Conservation (phyloP, 1,140 invertebrate species). For the Pogonus chalceus region DNA sequence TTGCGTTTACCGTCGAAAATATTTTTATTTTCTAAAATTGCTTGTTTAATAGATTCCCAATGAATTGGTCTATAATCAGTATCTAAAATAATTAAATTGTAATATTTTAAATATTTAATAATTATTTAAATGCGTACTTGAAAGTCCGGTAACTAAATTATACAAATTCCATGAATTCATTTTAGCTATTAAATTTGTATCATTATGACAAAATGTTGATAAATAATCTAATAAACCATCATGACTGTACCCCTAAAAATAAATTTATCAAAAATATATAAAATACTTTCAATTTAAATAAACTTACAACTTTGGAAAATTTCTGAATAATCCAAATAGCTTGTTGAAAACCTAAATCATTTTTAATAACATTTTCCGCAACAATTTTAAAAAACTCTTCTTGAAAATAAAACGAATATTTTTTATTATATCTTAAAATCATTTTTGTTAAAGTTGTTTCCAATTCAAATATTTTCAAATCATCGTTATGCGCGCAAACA, state of each 20-base stretch:
- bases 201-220: conserved; percentile 33
- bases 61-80: conserved; percentile 46
- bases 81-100: conserved; percentile 39
- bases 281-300: conserved; percentile 13
- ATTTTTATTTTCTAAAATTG: conserved; percentile 31
- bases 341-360: conserved; percentile 40
- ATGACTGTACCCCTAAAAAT: conserved; percentile 41
- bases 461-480: conserved; percentile 37
- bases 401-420: conserved; percentile 44
- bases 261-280: conserved; percentile 16
- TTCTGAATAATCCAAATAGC: conserved; percentile 38
- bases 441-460: conserved; percentile 37
- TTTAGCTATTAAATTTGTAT: conserved; percentile 30
- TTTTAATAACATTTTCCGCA: conserved; percentile 36
- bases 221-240: conserved; percentile 45
- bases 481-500: conserved; percentile 34
- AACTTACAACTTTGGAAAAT: conserved; percentile 43
- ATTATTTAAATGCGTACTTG: neutral
- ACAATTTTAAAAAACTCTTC: conserved; percentile 42
- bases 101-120: neutral
- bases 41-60: conserved; percentile 39
- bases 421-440: conserved; percentile 32
- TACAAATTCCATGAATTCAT: conserved; percentile 32
- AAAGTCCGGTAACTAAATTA: conserved; percentile 9
- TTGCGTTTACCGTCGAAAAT: conserved; percentile 28